Evolutionary conservation across 1,140 invertebrate species (phyloP).

Genomic region (Pseudomyrmex gracilis): DNA sequence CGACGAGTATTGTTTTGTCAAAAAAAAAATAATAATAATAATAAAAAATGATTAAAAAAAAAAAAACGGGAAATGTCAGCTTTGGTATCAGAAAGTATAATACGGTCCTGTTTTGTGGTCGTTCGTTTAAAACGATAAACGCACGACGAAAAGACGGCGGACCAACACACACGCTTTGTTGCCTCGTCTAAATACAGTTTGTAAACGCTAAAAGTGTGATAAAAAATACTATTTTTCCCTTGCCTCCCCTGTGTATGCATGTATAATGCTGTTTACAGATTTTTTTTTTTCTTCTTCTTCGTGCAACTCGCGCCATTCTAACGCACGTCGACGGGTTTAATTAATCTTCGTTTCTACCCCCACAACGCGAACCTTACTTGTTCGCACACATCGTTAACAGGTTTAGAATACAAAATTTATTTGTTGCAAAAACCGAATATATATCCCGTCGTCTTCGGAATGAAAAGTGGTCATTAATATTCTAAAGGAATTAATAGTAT

Average conservation of each 20-base stretch:
- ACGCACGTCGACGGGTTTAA: constrained; percentile 25
- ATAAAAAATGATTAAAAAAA: too few relatives aligned
- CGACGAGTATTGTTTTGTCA: not conserved
- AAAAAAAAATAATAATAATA: too few relatives aligned
- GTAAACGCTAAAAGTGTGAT: constrained; percentile 72
- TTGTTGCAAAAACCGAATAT: not conserved
- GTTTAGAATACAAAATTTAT: constrained; percentile 18
- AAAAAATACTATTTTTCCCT: constrained; percentile 74
- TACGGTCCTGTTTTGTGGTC: not conserved
- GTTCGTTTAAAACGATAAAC: constrained; percentile 13
- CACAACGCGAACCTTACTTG: constrained; percentile 8
- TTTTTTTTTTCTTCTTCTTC: constrained; percentile 43
- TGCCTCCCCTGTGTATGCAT: constrained; percentile 47
- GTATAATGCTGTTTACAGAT: constrained; percentile 28
- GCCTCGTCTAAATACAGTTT: constrained; percentile 66
- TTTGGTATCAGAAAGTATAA: constrained; percentile 70
- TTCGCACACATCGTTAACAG: constrained; percentile 12
- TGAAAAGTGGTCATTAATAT: not conserved
- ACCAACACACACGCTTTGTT: constrained; percentile 32
- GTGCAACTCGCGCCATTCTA: not conserved
- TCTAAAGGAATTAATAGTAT: not conserved
- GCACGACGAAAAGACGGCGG: constrained; percentile 7
- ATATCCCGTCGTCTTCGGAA: not conserved
- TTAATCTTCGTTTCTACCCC: constrained; percentile 34
- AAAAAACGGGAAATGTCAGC: constrained; percentile 62